A percentile compares a stretch with the other conserved stretches of the same genome.
Evolutionary conservation across 2,113 vertebrate species (phyloP).

Genomic region (Edolisoma coerulescens): DNA sequence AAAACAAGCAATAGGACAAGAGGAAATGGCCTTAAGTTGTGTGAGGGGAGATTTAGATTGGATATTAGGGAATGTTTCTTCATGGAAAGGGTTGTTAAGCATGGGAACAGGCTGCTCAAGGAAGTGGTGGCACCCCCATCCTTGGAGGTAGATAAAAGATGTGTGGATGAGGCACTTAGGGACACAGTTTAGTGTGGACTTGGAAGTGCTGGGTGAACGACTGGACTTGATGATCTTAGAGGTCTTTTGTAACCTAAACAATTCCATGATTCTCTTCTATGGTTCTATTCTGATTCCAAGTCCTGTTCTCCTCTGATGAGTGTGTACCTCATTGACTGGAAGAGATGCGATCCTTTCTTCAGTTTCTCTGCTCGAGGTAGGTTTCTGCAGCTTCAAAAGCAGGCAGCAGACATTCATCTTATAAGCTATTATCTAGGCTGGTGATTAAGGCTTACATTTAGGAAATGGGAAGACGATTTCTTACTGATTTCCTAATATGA

Average conservation of each 20-base stretch:
- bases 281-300: background rate
- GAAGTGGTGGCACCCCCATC: background rate
- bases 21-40: background rate
- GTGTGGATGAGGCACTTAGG: background rate
- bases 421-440: background rate
- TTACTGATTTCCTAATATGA: background rate
- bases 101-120: background rate
- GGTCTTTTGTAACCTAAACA: background rate
- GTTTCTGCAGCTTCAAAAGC: background rate
- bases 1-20: background rate
- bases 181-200: background rate
- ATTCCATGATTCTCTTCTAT: background rate
- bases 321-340: background rate
- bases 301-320: background rate
- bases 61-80: background rate
- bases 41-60: background rate
- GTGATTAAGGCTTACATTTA: background rate
- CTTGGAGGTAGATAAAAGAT: background rate
- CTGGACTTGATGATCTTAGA: background rate
- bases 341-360: background rate
- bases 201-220: background rate
- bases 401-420: background rate
- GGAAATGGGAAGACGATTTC: background rate
- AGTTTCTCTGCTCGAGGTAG: background rate
- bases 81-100: background rate